phyloP scores from a whole-genome alignment of 2,797 vertebrate species.

The Psittacula derbiana region DNA sequence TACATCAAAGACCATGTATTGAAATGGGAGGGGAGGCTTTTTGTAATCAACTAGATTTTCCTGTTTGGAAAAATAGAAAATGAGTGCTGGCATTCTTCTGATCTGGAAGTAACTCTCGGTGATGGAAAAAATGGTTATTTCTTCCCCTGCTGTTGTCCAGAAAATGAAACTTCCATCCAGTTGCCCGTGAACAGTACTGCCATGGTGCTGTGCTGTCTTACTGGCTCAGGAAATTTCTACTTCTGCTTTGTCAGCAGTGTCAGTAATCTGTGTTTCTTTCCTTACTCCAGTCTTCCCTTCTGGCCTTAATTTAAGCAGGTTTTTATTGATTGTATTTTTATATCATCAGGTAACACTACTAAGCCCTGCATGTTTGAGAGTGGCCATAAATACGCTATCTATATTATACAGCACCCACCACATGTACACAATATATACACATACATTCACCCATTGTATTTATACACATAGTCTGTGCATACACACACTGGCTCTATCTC shows the following conservation, averaged over 20 bases:
- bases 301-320: background rate
- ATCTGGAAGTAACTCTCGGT: background rate
- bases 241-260: background rate
- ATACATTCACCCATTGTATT: background rate
- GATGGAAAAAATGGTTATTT: background rate
- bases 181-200: background rate
- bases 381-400: background rate
- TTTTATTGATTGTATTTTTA: background rate
- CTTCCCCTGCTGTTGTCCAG: background rate
- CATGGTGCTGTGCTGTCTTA: background rate
- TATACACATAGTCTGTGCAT: background rate
- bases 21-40: background rate
- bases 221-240: background rate
- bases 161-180: background rate
- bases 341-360: background rate
- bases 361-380: background rate
- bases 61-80: background rate
- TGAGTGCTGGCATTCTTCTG: background rate
- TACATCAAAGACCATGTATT: background rate
- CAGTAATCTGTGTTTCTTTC: background rate
- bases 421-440: background rate
- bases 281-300: background rate
- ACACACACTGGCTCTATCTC: background rate
- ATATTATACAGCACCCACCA: background rate
- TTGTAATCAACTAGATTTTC: background rate